These are phyloP conservation scores for Sinosuthora webbiana DNA, from an alignment of 2,113 vertebrate species.

Conservation along the genomic window DNA sequence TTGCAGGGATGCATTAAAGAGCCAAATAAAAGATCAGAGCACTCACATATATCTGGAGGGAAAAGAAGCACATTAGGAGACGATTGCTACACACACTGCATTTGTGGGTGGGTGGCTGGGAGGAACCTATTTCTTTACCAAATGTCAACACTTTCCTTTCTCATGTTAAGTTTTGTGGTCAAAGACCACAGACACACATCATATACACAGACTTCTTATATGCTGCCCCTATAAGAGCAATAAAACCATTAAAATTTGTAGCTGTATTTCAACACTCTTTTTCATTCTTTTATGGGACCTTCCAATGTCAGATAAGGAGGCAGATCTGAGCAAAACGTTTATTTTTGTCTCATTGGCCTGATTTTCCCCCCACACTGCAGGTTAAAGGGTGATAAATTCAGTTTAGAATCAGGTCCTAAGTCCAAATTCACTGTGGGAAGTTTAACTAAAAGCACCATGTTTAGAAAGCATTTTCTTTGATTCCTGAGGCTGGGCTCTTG, in stretches of 20 bases:
- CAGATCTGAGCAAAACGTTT: background rate
- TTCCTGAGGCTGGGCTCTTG: background rate
- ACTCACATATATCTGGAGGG: conserved; percentile 32
- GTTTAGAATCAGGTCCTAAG: background rate
- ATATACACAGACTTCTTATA: background rate
- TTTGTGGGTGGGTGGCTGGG: conserved; percentile 52
- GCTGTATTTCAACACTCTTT: background rate
- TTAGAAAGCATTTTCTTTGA: conserved; percentile 5
- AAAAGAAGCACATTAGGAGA: background rate
- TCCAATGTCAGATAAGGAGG: background rate
- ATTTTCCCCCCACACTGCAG: background rate
- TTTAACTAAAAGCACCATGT: background rate
- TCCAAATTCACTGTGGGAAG: background rate
- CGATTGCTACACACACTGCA: conserved; percentile 4
- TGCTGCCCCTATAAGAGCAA: background rate
- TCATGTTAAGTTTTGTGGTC: conserved; percentile 62
- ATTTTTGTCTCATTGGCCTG: background rate
- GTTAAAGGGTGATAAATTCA: conserved; percentile 2
- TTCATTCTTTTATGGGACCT: background rate
- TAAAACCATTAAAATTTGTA: background rate
- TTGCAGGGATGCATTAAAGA: conserved; percentile 20
- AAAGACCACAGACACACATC: conserved; percentile 42
- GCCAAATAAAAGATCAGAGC: conserved; percentile 52
- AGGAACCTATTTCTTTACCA: conserved; percentile 63
- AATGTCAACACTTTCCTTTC: conserved; percentile 63